Evolutionary conservation across 2,113 vertebrate genomes (phyloP).

Genomic region (Dicentrarchus labrax): DNA sequence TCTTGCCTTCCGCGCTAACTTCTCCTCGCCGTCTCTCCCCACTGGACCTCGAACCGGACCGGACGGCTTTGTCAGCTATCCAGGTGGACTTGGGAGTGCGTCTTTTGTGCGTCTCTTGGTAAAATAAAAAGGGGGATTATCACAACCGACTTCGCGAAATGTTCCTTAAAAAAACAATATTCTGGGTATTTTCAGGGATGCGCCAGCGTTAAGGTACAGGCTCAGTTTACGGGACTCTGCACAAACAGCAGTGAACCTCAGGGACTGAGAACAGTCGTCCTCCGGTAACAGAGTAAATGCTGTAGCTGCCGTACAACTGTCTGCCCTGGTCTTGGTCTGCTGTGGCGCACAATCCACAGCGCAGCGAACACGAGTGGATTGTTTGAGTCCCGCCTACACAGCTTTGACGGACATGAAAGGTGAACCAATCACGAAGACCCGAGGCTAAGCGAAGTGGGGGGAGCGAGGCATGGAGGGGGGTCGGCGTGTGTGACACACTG

Average conservation of each 20-base stretch:
- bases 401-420: constrained; percentile 56
- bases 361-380: constrained; percentile 73
- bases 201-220: background rate
- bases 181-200: constrained; percentile 23
- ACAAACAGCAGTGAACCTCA: constrained; percentile 5
- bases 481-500: constrained; percentile 31
- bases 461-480: background rate
- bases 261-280: constrained; percentile 31
- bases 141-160: constrained; percentile 45
- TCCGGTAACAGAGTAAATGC: constrained; percentile 45
- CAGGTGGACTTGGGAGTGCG: constrained; percentile 68
- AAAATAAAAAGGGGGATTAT: constrained; percentile 9
- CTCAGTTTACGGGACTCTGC: constrained; percentile 32
- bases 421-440: constrained; percentile 65
- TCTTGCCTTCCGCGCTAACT: constrained; percentile 45
- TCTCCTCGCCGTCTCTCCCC: constrained; percentile 60
- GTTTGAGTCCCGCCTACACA: constrained; percentile 78
- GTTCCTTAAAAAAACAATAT: constrained; percentile 11
- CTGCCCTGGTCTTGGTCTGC: constrained; percentile 62
- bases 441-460: background rate
- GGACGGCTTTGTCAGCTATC: constrained; percentile 68
- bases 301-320: constrained; percentile 38
- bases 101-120: constrained; percentile 46
- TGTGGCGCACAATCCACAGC: constrained; percentile 66
- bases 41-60: constrained; percentile 63